Base-by-base conservation (phyloP, 2,888 invertebrate genomes). In the Drosophila algonquin region DNA sequence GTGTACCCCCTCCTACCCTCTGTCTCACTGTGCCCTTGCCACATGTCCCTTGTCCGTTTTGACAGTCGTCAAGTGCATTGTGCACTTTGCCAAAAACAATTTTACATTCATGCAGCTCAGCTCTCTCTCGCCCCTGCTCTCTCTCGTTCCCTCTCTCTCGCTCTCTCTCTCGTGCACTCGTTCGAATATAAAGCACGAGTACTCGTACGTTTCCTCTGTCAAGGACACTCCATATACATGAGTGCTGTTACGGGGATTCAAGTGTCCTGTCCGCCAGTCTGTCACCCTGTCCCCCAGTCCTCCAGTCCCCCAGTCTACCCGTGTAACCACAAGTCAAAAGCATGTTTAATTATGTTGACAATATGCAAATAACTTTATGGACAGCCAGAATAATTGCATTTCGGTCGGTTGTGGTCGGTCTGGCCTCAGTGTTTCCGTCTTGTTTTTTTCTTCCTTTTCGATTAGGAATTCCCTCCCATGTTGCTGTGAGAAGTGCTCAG, bases 1-100 rank as follows among this genome's bases (percentile, higher is more conserved):
- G 48, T 57, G 32, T 47, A 18, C 63, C 51, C 44, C 35, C 6
- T 1, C 35, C 6, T 1, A 1, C 27, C 7, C 27, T 45, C 48
- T 47, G 68, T 46, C 44, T 65, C 46, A n/a, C 44, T 14, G 30
- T 12, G 3, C 3, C 10, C 57, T 46, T 52, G 62, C 12, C 21
- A 21, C 47, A 12, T 58, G 68, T 68, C 55, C 48, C 52, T 46
- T 73, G 72, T 74, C 74, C 74, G 70, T 70, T 74, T 62, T 82
- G 82, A 85, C 82, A 83, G 82, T 87, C 86, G 86, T 82, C 83
- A 83, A 87, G 83, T 82, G 88, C 86, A 85, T 83, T 87, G 83
- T 83, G 86, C 83, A 83, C 83, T 83, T 83, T 83, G 83, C 86
- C 88, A 83, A 87, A 83, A 87, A 87, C 88, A 82, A 87, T 83